Conservation (phyloP, 35 echinoderm and acorn worm species). For the Stichopus chloronotus region DNA sequence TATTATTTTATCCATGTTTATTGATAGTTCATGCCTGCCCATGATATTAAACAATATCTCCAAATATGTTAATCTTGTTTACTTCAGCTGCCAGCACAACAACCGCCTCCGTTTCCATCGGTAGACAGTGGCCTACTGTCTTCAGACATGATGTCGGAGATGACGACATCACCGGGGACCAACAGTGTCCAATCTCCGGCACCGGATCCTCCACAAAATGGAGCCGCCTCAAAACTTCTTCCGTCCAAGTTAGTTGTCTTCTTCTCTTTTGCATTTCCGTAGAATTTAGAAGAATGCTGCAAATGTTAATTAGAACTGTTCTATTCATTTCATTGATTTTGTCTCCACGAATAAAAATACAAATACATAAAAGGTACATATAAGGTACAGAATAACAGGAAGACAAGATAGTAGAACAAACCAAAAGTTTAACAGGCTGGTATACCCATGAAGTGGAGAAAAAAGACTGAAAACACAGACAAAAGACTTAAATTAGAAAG, state of each 20-base stretch:
- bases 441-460: too few species aligned
- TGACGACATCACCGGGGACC: constrained; percentile 2
- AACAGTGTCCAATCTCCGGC: background rate
- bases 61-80: background rate
- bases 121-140: constrained; percentile 13
- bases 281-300: background rate
- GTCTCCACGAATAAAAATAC: too few species aligned
- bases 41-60: background rate
- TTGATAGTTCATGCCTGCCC: too few species aligned
- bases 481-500: too few species aligned
- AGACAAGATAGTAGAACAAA: too few species aligned
- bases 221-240: background rate
- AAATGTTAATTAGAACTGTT: background rate
- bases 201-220: background rate
- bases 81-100: background rate
- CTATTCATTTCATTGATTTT: too few species aligned
- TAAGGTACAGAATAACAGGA: too few species aligned
- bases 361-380: too few species aligned
- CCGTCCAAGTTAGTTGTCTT: constrained; percentile 1
- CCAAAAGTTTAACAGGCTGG: too few species aligned
- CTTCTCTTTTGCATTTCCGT: background rate
- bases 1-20: background rate
- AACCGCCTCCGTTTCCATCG: constrained; percentile 2
- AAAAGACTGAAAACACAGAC: too few species aligned
- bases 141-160: constrained; percentile 6